A percentile compares a stretch with the other conserved stretches of the same genome.
Conservation (phyloP, 2,113 vertebrate genomes). For the Bolborhynchus lineola region DNA sequence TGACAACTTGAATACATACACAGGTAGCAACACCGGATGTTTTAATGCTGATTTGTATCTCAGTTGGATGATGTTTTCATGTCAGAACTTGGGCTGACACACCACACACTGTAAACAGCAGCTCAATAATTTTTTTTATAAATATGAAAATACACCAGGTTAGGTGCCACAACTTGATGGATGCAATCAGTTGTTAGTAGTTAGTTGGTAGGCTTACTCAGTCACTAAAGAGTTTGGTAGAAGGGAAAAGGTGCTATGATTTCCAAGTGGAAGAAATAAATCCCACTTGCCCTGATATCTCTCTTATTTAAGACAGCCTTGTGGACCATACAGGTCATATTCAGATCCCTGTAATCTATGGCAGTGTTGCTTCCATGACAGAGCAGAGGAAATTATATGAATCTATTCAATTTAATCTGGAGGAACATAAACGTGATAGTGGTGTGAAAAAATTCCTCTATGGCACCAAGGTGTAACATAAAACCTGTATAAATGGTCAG, state of each 20-base stretch:
- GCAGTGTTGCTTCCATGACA: constrained; percentile 76
- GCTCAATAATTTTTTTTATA: neutral
- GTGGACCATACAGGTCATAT: constrained; percentile 84
- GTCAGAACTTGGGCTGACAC: neutral
- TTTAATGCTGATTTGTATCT: neutral
- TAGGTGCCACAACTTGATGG: neutral
- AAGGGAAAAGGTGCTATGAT: neutral
- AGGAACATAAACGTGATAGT: constrained; percentile 76
- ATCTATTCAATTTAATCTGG: constrained; percentile 81
- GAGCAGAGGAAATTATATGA: constrained; percentile 81
- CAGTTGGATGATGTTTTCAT: neutral
- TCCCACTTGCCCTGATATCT: neutral
- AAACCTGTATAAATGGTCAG: neutral
- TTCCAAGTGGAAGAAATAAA: neutral
- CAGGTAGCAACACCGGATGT: fast-evolving
- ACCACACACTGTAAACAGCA: neutral
- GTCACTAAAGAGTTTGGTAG: neutral
- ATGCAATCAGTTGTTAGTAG: neutral
- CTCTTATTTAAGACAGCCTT: constrained; percentile 78
- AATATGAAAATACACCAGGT: neutral
- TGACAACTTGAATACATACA: neutral
- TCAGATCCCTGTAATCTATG: constrained; percentile 86
- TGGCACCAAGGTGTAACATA: constrained; percentile 84
- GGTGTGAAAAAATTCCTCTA: constrained; percentile 82
- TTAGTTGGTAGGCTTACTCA: neutral